Evolutionary conservation across 2,888 invertebrate genomes (phyloP), one percentile per base, ranked within the genome.

Genomic region (Peribatodes rhomboidaria): DNA sequence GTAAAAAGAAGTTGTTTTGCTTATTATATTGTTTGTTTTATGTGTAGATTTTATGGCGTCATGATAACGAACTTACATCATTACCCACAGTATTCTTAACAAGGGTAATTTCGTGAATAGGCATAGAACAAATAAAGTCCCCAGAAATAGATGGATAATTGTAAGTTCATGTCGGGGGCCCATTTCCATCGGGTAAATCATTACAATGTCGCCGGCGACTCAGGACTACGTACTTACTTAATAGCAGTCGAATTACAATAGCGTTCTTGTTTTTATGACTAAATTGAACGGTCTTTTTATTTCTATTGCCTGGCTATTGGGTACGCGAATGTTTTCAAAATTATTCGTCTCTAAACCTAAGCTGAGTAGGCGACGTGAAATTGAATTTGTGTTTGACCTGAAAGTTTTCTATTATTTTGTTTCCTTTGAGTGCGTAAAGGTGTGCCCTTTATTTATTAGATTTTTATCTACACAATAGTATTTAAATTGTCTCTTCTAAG

Each of bases 61-160:
- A 42, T 47, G 20, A 35, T 35, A 58, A 55, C 64, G 49, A 64
- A 60, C 55, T 50, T 55, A 56, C 14, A 46, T 65, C 60, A 59
- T 64, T 66, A 69, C 58, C 39, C n/a, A n/a, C n/a, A 35, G 52
- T 52, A 54, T 62, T 61, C 57, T 60, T 59, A 71, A 72, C 70
- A 69, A 65, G 59, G 60, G 22, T 60, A 60, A 59, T 65, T 65
- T 55, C 27, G 50, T 63, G 69, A 61, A 63, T 69, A 57, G 55
- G 44, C 71, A 63, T 68, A 68, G 70, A 74, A 77, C 72, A 80
- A 82, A 85, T 79, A 81, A 82, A 77, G 76, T 81, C 80, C 77
- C 78, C 81, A 80, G 81, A 82, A 84, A 85, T 84, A 81, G 70
- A 76, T 80, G 76, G 77, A 80, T 86, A 86, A 86, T 87, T 81